These are phyloP conservation scores for Scrobipalpa atriplicella DNA, from an alignment of 2,888 invertebrate genomes.

Conservation along the genomic window DNA sequence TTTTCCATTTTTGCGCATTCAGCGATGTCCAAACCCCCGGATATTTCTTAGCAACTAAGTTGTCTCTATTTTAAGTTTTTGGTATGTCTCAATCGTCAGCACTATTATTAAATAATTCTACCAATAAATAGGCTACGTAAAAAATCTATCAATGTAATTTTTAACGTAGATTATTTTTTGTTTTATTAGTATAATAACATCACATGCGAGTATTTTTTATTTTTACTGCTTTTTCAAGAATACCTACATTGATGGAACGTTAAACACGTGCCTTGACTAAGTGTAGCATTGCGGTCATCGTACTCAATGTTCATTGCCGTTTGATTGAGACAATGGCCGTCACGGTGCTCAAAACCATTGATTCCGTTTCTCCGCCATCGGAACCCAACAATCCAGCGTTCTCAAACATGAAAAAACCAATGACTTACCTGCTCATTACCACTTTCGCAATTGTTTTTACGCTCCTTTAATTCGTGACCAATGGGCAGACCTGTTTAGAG, in stretches of 20 bases:
- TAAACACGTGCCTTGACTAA: constrained; percentile 31
- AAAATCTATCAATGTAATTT: no score
- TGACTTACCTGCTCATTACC: constrained; percentile 64
- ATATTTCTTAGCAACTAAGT: no score
- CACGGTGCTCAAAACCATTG: constrained; percentile 37
- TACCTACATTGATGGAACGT: background rate
- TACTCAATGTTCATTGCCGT: constrained; percentile 72
- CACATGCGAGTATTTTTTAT: no score
- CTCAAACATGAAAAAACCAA: constrained; percentile 63
- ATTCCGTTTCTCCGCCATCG: constrained; percentile 33
- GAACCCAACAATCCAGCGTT: constrained; percentile 45
- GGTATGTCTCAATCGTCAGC: no score
- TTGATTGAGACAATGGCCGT: constrained; percentile 75
- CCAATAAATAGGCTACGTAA: background rate
- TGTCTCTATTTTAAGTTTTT: no score
- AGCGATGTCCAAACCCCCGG: no score
- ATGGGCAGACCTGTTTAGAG: constrained; percentile 50
- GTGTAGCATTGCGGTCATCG: constrained; percentile 63
- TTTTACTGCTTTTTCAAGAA: no score
- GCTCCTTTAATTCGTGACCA: constrained; percentile 64
- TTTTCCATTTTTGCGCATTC: no score
- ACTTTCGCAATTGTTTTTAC: constrained; percentile 77
- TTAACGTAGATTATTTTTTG: no score
- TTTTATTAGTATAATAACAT: no score
- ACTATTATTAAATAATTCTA: no score